These are phyloP conservation scores for Agrochola circellaris DNA, from an alignment of 2,888 invertebrate species.

Conservation along the genomic window DNA sequence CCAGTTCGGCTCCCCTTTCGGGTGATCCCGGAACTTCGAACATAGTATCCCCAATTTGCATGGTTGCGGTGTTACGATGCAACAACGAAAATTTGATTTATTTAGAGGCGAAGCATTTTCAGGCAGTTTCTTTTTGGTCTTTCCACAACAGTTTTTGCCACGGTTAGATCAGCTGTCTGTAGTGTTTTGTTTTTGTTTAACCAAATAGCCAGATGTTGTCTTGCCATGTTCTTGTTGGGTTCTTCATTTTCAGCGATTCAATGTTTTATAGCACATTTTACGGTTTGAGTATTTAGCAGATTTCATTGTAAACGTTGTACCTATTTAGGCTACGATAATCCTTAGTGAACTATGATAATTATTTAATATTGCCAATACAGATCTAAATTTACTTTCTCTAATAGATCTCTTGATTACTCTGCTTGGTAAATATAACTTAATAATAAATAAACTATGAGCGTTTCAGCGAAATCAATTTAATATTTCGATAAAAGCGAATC, in stretches of 20 bases:
- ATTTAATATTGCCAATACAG: background rate
- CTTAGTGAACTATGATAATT: background rate
- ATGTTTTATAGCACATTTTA: background rate
- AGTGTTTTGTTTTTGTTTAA: slow-evolving; percentile 66
- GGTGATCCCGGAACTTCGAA: slow-evolving; percentile 61
- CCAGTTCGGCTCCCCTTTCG: slow-evolving; percentile 70
- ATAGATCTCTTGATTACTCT: slow-evolving; percentile 5
- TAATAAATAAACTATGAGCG: slow-evolving; percentile 6
- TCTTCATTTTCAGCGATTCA: background rate
- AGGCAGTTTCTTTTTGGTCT: slow-evolving; percentile 52
- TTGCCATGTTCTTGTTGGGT: slow-evolving; percentile 8
- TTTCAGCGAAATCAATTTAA: slow-evolving; percentile 18
- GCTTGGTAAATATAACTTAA: slow-evolving; percentile 8
- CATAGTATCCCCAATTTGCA: slow-evolving; percentile 74
- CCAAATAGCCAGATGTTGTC: slow-evolving; percentile 62
- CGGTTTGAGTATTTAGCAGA: background rate
- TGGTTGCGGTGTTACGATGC: slow-evolving; percentile 67
- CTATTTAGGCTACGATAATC: background rate
- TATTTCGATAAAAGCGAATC: background rate
- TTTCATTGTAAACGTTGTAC: background rate
- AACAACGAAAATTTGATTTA: slow-evolving; percentile 72
- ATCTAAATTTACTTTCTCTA: slow-evolving; percentile 19
- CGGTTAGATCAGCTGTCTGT: slow-evolving; percentile 58
- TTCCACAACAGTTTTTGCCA: slow-evolving; percentile 49
- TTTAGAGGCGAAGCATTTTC: slow-evolving; percentile 61